Percentiles rank a stretch among this genome's conserved stretches.
Conservation (phyloP, 2,113 vertebrate species). For the Notiomystis cincta region DNA sequence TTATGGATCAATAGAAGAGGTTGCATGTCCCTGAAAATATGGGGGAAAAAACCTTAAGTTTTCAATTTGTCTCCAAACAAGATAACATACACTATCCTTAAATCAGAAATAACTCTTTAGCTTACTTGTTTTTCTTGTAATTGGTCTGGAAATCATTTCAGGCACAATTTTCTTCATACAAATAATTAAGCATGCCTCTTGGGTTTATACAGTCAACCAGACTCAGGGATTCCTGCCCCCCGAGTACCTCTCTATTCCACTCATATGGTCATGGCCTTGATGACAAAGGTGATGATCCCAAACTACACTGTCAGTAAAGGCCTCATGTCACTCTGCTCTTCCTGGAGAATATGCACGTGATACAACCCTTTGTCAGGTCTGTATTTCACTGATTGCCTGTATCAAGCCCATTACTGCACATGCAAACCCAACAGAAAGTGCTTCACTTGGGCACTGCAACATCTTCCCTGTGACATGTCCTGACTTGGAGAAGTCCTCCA, state of each 20-base stretch:
- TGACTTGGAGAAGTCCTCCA: neutral
- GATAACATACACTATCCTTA: neutral
- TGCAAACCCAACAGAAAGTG: neutral
- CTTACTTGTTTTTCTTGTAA: neutral
- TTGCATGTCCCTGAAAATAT: neutral
- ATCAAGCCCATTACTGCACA: neutral
- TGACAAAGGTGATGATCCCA: neutral
- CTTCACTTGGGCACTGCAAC: neutral
- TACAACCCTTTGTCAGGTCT: neutral
- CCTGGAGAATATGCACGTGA: rapidly evolving
- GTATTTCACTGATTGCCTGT: neutral
- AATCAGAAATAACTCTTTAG: neutral
- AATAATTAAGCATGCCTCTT: neutral
- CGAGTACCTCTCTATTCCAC: neutral
- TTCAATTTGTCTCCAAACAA: neutral
- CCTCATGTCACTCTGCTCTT: neutral
- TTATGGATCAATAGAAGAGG: neutral
- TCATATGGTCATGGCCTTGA: neutral
- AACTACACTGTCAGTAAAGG: neutral
- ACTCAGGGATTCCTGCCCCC: neutral
- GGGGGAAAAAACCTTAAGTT: neutral
- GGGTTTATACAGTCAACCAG: neutral
- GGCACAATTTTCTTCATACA: neutral
- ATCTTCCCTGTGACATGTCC: rapidly evolving
- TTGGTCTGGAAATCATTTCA: neutral